A percentile compares a stretch with the other conserved stretches of the same genome.
Evolutionary conservation across 2,113 vertebrate genomes (phyloP).

Genomic region (Gobius niger): DNA sequence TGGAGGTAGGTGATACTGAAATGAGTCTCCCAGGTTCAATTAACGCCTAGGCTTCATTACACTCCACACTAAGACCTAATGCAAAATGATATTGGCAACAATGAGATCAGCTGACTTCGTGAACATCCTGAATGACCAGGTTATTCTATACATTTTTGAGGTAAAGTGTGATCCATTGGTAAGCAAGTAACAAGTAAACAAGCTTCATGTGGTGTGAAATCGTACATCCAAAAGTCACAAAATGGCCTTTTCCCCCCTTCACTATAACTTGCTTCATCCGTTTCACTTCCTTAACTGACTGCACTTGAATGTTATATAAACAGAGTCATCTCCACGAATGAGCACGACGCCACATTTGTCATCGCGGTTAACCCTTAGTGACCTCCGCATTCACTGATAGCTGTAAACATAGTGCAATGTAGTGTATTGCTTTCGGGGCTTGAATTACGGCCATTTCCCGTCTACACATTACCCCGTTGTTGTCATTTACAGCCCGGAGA

Average conservation of each 20-base stretch:
- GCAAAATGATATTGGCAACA: no score
- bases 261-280: slow-evolving; percentile 81
- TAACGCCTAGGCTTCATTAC: no score
- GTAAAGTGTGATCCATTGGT: no score
- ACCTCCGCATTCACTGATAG: slow-evolving; percentile 1
- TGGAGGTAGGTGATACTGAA: no score
- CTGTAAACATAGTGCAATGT: slow-evolving; percentile 10
- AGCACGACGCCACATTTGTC: slow-evolving; percentile 22
- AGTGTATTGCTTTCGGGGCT: slow-evolving; percentile 12
- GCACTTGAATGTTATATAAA: slow-evolving; percentile 85
- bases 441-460: slow-evolving; percentile 40
- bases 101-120: no score
- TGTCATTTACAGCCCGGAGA: slow-evolving; percentile 59
- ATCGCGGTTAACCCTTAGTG: slow-evolving; percentile 50
- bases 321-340: slow-evolving; percentile 49
- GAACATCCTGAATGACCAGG: no score
- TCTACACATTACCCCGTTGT: slow-evolving; percentile 34
- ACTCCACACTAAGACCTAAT: no score
- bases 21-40: no score
- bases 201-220: no score
- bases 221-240: not conserved
- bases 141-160: no score
- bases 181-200: no score
- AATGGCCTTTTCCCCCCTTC: slow-evolving; percentile 74
- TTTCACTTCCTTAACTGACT: slow-evolving; percentile 88